A percentile compares a stretch with the other conserved stretches of the same genome.
Evolutionary conservation across 53 echinoderm and acorn worm genomes (phyloP).

Genomic region (Pentamera pediparva): DNA sequence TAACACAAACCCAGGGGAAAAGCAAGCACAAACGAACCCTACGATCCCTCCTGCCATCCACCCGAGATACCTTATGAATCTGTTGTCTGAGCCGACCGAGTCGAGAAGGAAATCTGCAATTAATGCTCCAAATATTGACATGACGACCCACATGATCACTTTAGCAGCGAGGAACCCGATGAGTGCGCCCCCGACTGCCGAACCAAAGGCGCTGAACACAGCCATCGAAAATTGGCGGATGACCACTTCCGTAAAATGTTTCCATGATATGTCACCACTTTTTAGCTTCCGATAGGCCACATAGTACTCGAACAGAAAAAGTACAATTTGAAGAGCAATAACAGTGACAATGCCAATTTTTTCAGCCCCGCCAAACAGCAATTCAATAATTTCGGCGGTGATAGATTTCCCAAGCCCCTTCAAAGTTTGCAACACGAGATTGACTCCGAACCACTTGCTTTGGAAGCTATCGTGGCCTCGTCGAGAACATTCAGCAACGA

Average conservation of each 20-base stretch:
- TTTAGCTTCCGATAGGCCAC: background rate
- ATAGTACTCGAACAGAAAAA: constrained; percentile 21
- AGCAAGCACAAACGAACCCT: background rate
- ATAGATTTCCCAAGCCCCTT: constrained; percentile 10
- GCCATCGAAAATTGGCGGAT: constrained; percentile 30
- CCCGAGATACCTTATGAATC: background rate
- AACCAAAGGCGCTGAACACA: constrained; percentile 12
- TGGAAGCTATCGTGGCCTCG: constrained; percentile 4
- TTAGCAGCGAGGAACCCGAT: background rate
- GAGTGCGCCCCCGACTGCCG: constrained; percentile 1
- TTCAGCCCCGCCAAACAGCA: constrained; percentile 9
- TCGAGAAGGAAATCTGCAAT: constrained; percentile 16
- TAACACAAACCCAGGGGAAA: constrained; percentile 4
- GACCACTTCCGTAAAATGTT: constrained; percentile 25
- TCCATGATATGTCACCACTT: constrained; percentile 2
- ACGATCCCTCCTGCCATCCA: constrained; percentile 26
- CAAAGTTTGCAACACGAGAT: constrained; percentile 1
- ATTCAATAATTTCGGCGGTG: constrained; percentile 15
- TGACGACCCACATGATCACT: background rate
- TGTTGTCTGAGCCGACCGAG: background rate
- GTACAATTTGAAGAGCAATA: background rate
- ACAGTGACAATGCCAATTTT: constrained; percentile 3
- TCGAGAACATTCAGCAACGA: background rate
- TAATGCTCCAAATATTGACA: background rate
- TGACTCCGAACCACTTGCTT: constrained; percentile 19